Percentiles rank a stretch among this genome's conserved stretches.
Evolutionary conservation across 2,888 invertebrate species (phyloP).

Genomic region (Notodonta dromedarius): DNA sequence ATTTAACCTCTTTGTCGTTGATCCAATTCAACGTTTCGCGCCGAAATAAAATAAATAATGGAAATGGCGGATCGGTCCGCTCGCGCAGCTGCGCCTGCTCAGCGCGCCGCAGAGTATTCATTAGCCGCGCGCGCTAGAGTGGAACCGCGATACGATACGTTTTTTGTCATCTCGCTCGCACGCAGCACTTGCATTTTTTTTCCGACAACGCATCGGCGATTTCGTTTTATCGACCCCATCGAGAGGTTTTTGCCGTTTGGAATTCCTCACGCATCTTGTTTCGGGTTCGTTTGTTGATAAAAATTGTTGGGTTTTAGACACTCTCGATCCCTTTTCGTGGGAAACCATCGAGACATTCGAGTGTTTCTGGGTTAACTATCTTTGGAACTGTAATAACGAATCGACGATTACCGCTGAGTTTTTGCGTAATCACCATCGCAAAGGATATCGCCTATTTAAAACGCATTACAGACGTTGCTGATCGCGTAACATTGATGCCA

Average conservation of each 20-base stretch:
- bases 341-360: slow-evolving; percentile 32
- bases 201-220: slow-evolving; percentile 80
- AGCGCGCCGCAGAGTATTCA: slow-evolving; percentile 63
- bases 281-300: slow-evolving; percentile 64
- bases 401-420: slow-evolving; percentile 24
- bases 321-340: slow-evolving; percentile 46
- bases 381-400: slow-evolving; percentile 20
- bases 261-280: slow-evolving; percentile 77
- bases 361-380: slow-evolving; percentile 14
- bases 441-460: slow-evolving; percentile 48
- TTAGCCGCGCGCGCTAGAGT: slow-evolving; percentile 79
- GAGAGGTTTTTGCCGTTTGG: slow-evolving; percentile 78
- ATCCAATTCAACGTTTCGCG: slow-evolving; percentile 80
- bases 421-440: slow-evolving; percentile 34
- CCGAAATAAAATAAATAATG: slow-evolving; percentile 83
- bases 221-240: slow-evolving; percentile 81
- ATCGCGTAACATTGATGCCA: slow-evolving; percentile 44
- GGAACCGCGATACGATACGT: slow-evolving; percentile 81
- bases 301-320: slow-evolving; percentile 45
- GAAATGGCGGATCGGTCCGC: slow-evolving; percentile 74
- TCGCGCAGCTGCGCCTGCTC: slow-evolving; percentile 77
- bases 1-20: slow-evolving; percentile 82
- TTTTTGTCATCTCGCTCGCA: slow-evolving; percentile 80
- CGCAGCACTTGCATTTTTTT: slow-evolving; percentile 79
- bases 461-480: slow-evolving; percentile 41